These are phyloP conservation scores for Musca vetustissima DNA, from an alignment of 1,140 invertebrate species.

Conservation along the genomic window DNA sequence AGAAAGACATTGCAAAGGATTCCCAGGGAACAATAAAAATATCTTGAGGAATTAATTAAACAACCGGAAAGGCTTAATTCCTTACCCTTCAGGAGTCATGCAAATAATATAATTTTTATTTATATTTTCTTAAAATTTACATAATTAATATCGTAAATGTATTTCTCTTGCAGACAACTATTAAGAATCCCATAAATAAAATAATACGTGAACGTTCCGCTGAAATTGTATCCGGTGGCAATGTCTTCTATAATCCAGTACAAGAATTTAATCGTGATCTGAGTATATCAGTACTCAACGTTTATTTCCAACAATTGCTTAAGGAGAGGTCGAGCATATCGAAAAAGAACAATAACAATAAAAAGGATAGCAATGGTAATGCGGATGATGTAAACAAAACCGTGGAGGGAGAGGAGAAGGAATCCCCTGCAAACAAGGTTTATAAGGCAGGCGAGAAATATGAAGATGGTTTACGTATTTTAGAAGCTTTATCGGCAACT, in stretches of 20 bases:
- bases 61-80: too few relatives aligned
- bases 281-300: constrained; percentile 68
- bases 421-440: neutral
- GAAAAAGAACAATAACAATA: constrained; percentile 38
- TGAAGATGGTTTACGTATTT: constrained; percentile 69
- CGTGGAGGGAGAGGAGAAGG: too few relatives aligned
- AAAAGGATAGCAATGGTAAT: constrained; percentile 12
- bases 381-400: neutral
- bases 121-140: too few relatives aligned
- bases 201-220: constrained; percentile 47
- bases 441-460: constrained; percentile 41
- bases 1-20: too few relatives aligned
- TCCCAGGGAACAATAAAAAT: too few relatives aligned
- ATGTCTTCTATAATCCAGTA: constrained; percentile 96
- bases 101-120: neutral
- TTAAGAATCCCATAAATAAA: constrained; percentile 33
- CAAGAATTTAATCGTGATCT: constrained; percentile 97
- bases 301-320: constrained; percentile 60
- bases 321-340: constrained; percentile 38
- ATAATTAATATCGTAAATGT: too few relatives aligned
- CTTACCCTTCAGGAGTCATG: too few relatives aligned
- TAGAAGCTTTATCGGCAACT: constrained; percentile 91
- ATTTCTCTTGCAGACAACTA: neutral
- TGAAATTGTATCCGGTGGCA: constrained; percentile 49
- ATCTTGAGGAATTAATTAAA: too few relatives aligned